phyloP scores from a whole-genome alignment of 2,797 vertebrate genomes.

The Phyllotis vaccarum region DNA sequence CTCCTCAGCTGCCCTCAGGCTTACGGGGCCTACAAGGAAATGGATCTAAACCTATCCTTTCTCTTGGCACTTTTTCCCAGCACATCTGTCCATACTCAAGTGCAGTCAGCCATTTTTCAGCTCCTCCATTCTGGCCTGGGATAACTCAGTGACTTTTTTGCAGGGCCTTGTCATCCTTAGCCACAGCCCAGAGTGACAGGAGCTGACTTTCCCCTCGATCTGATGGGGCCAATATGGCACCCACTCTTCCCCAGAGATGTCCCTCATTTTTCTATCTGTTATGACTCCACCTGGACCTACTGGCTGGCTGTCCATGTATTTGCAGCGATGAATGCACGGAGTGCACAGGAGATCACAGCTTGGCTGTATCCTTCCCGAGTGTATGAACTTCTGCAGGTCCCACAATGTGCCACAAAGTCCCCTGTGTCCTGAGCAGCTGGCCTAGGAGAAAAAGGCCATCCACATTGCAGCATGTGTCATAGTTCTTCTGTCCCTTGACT shows the following conservation, averaged over 20 bases:
- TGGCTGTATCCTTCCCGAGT: neutral
- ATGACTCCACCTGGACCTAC: neutral
- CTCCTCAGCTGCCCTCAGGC: neutral
- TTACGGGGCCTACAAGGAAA: neutral
- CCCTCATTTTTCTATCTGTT: neutral
- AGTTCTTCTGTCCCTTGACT: neutral
- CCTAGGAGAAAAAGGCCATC: neutral
- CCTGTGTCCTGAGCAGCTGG: neutral
- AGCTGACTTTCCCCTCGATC: neutral
- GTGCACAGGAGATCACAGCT: neutral
- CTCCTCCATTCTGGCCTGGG: no score
- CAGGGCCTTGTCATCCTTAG: neutral
- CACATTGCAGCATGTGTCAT: no score
- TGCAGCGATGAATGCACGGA: no score
- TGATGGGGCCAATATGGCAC: neutral
- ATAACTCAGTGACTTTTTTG: neutral
- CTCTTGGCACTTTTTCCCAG: neutral
- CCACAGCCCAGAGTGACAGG: neutral
- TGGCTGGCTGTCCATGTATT: neutral
- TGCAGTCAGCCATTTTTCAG: accelerated
- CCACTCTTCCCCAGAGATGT: neutral
- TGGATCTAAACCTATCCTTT: neutral
- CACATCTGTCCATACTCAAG: neutral
- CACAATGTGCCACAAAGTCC: neutral
- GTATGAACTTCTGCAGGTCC: neutral